Conservation (phyloP, 2,797 vertebrate genomes). For the Chloroceryle inda region DNA sequence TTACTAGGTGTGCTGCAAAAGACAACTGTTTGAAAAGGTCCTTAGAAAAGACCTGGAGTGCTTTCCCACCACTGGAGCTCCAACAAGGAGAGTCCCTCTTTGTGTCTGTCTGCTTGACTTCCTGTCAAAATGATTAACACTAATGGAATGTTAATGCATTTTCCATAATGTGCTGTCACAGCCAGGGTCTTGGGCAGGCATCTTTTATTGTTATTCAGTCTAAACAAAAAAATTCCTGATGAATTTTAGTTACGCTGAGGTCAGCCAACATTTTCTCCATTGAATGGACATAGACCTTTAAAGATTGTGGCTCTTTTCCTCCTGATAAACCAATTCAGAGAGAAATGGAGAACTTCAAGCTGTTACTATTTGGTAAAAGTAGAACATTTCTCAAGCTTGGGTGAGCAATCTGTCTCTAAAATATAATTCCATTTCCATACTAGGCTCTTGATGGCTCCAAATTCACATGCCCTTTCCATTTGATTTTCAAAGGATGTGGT, state of each 20-base stretch:
- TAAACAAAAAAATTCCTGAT: constrained; percentile 42
- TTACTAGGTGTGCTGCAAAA: neutral
- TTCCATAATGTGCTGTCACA: neutral
- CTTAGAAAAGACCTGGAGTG: neutral
- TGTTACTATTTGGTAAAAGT: constrained; percentile 29
- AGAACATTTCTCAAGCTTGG: neutral
- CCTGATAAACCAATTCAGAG: constrained; percentile 55
- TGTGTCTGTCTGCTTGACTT: neutral
- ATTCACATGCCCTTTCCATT: neutral
- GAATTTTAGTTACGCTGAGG: neutral
- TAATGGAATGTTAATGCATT: constrained; percentile 25
- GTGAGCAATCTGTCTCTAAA: neutral
- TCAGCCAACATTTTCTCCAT: neutral
- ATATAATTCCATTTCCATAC: neutral
- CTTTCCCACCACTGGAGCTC: neutral
- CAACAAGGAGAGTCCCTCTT: neutral
- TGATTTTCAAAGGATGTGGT: neutral
- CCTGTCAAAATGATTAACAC: neutral
- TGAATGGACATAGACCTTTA: neutral
- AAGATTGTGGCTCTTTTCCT: constrained; percentile 10
- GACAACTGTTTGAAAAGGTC: neutral
- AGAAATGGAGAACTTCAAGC: constrained; percentile 14
- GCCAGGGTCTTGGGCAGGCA: constrained; percentile 22
- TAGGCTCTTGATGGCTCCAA: neutral
- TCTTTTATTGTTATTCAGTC: constrained; percentile 28